A percentile compares a stretch with the other conserved stretches of the same genome.
These are phyloP conservation scores for Callitettix versicolor DNA, from an alignment of 1,140 invertebrate species.

Conservation along the genomic window DNA sequence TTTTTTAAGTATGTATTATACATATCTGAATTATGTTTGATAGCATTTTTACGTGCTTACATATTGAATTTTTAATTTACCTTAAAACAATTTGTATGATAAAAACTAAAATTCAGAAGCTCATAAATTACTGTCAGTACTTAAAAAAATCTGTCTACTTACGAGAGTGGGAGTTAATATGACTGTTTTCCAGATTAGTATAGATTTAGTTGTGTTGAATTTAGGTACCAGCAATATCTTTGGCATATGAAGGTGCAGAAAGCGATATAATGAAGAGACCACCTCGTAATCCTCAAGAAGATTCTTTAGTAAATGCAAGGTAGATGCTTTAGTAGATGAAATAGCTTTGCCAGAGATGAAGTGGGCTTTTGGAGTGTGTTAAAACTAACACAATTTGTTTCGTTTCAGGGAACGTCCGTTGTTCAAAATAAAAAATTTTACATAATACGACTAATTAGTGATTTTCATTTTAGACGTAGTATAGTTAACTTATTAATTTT, in stretches of 20 bases:
- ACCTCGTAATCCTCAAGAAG: constrained; percentile 53
- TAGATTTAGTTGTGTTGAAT: background rate
- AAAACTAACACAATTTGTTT: constrained; percentile 1
- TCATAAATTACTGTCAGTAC: too few relatives aligned
- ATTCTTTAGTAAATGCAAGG: constrained; percentile 62
- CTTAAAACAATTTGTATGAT: too few relatives aligned
- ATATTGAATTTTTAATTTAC: too few relatives aligned
- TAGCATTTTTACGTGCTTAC: too few relatives aligned
- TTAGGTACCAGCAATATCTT: constrained; percentile 57
- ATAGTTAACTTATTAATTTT: too few relatives aligned
- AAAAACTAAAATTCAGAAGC: too few relatives aligned
- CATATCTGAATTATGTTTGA: too few relatives aligned
- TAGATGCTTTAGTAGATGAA: constrained; percentile 20
- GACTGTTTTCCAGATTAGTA: constrained; percentile 19
- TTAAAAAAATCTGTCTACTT: too few relatives aligned
- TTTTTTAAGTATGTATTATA: too few relatives aligned
- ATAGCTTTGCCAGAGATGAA: background rate
- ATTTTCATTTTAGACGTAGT: too few relatives aligned
- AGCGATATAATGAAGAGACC: constrained; percentile 70
- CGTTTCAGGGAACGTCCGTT: background rate
- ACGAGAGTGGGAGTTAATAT: too few relatives aligned
- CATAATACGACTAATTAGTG: too few relatives aligned
- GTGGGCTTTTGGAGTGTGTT: background rate
- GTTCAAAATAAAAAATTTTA: background rate
- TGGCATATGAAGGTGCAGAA: constrained; percentile 73